phyloP scores from a whole-genome alignment of 2,888 invertebrate genomes.

The Busseola fusca region DNA sequence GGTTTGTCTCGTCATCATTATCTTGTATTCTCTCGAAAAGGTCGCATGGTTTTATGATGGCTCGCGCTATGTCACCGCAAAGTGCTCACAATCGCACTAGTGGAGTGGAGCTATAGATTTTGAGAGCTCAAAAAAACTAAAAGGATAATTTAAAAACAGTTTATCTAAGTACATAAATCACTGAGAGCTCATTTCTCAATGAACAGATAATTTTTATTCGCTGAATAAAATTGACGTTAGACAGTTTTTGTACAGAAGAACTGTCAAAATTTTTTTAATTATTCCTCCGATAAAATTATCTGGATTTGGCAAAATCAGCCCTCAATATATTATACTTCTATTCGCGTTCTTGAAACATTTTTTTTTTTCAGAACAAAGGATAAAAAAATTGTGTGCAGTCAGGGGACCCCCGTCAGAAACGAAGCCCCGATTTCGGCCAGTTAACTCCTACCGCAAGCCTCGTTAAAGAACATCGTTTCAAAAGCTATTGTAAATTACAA shows the following conservation, averaged over 20 bases:
- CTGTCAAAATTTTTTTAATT: too few relatives aligned
- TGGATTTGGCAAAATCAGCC: too few relatives aligned
- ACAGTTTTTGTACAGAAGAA: too few relatives aligned
- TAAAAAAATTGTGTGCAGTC: not conserved
- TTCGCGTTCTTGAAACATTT: not conserved
- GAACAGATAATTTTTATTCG: too few relatives aligned
- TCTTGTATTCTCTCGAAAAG: not conserved
- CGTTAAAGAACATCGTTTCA: not conserved
- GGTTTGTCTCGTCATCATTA: not conserved
- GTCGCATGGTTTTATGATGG: not conserved
- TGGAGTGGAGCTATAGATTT: not conserved
- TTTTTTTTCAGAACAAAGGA: not conserved
- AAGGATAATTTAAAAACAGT: not conserved
- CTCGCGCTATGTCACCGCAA: not conserved
- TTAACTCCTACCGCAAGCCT: not conserved
- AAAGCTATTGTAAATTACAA: not conserved
- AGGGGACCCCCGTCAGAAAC: not conserved
- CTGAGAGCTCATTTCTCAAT: too few relatives aligned
- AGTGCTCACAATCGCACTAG: not conserved
- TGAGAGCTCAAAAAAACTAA: not conserved
- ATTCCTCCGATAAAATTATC: too few relatives aligned
- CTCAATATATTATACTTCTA: not conserved
- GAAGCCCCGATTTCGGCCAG: not conserved
- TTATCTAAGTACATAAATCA: not conserved
- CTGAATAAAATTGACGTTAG: too few relatives aligned